A percentile compares a stretch with the other conserved stretches of the same genome.
Conservation (phyloP, 30 jellyfish, hydroid and myxozoan genomes). For the Clytia hemisphaerica region DNA sequence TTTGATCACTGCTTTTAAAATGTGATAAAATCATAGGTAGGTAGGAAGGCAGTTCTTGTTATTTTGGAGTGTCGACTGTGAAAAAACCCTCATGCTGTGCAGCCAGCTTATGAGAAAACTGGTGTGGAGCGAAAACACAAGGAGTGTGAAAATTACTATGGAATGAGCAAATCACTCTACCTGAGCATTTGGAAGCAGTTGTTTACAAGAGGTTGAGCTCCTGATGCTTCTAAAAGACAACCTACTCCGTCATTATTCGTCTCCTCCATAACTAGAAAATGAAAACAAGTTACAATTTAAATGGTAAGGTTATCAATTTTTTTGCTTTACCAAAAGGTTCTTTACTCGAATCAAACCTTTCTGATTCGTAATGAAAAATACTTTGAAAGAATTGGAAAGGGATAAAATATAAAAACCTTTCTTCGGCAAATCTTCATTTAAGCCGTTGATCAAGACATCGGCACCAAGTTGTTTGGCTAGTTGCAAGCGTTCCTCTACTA, state of each 20-base stretch:
- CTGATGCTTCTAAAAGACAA: slow-evolving; percentile 47
- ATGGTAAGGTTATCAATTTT: neutral
- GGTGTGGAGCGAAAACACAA: slow-evolving; percentile 4
- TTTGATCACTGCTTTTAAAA: too few species aligned
- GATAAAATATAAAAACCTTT: slow-evolving; percentile 9
- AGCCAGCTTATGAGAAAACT: too few species aligned
- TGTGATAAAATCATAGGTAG: too few species aligned
- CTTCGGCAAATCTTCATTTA: slow-evolving; percentile 17
- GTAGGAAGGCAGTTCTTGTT: too few species aligned
- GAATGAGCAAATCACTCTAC: neutral
- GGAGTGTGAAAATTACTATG: neutral
- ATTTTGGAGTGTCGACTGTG: too few species aligned
- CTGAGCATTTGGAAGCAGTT: slow-evolving; percentile 26
- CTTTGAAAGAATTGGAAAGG: too few species aligned
- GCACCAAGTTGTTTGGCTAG: slow-evolving; percentile 48
- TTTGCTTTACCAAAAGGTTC: too few species aligned
- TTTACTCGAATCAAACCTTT: too few species aligned
- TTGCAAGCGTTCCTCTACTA: slow-evolving; percentile 32
- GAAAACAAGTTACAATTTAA: neutral
- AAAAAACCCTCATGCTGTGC: too few species aligned
- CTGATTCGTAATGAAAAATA: too few species aligned
- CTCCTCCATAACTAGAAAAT: slow-evolving; percentile 25
- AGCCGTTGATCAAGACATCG: slow-evolving; percentile 36
- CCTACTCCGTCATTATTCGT: slow-evolving; percentile 50
- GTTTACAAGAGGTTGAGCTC: slow-evolving; percentile 43